Evolutionary conservation across 2,888 invertebrate genomes (phyloP).

Genomic region (Celastrina argiolus): DNA sequence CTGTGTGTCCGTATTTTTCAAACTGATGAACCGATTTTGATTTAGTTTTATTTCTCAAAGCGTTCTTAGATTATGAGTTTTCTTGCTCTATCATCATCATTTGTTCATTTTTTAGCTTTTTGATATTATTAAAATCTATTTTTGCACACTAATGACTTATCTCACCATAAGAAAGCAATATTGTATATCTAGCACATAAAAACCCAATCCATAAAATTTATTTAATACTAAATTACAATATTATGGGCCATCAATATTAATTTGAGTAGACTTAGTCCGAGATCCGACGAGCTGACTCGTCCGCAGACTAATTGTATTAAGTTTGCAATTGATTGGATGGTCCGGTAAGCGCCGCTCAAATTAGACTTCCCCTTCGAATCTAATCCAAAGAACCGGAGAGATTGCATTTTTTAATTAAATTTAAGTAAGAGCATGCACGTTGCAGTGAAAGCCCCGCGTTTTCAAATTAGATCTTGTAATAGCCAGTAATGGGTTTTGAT

Average conservation of each 20-base stretch:
- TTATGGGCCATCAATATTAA: slow-evolving; percentile 10
- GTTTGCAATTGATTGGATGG: slow-evolving; percentile 38
- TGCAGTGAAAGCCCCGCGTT: neutral
- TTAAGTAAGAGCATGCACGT: slow-evolving; percentile 8
- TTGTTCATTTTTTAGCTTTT: too few relatives aligned
- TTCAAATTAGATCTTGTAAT: neutral
- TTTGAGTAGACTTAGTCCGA: slow-evolving; percentile 21
- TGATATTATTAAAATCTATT: too few relatives aligned
- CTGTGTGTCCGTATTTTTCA: too few relatives aligned
- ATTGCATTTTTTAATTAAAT: slow-evolving; percentile 23
- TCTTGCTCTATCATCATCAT: too few relatives aligned
- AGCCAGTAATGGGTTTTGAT: neutral
- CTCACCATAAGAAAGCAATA: too few relatives aligned
- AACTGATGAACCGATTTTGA: too few relatives aligned
- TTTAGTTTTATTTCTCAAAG: too few relatives aligned
- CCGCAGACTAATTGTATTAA: slow-evolving; percentile 42
- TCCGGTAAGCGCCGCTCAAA: slow-evolving; percentile 31
- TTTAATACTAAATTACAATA: neutral
- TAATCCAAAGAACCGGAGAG: slow-evolving; percentile 22
- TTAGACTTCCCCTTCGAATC: slow-evolving; percentile 29
- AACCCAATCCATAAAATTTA: neutral
- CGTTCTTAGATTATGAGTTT: too few relatives aligned
- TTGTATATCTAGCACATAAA: too few relatives aligned
- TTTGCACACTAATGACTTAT: too few relatives aligned
- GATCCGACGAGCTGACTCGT: slow-evolving; percentile 33